phyloP scores from a whole-genome alignment of 2,797 vertebrate genomes.

The Darevskia mixta region DNA sequence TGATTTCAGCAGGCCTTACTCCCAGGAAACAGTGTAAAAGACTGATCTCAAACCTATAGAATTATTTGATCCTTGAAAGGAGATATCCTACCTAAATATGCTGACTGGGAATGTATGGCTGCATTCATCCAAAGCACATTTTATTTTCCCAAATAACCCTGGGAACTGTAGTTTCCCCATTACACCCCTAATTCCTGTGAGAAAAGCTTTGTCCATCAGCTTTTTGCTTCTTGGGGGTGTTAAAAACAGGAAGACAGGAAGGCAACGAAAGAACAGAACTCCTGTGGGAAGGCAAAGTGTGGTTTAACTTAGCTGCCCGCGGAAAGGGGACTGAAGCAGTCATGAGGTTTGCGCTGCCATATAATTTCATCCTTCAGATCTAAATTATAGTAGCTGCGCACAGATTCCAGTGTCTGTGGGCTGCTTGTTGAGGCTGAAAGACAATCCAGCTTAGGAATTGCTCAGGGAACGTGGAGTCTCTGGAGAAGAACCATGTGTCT shows the following conservation, averaged over 20 bases:
- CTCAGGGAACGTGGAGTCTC: slow-evolving; percentile 39
- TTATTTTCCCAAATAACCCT: too few species aligned
- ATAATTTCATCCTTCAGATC: slow-evolving; percentile 58
- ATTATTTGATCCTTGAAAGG: not conserved
- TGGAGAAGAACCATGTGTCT: slow-evolving; percentile 7
- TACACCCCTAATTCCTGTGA: too few species aligned
- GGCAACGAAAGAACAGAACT: slow-evolving; percentile 39
- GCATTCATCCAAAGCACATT: too few species aligned
- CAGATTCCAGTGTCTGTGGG: slow-evolving; percentile 14
- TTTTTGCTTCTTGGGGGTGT: slow-evolving; percentile 1
- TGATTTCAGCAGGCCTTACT: not conserved
- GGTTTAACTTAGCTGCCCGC: slow-evolving; percentile 53
- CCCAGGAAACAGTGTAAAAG: not conserved
- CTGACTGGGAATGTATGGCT: not conserved
- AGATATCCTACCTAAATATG: not conserved
- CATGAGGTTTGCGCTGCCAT: slow-evolving; percentile 39
- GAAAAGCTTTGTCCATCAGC: too few species aligned
- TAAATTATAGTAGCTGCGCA: slow-evolving; percentile 36
- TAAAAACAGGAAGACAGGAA: slow-evolving; percentile 39
- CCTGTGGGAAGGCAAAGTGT: slow-evolving; percentile 33
- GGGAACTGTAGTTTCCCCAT: too few species aligned
- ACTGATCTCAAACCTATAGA: not conserved
- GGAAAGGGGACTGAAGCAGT: slow-evolving; percentile 29
- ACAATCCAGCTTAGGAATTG: not conserved
- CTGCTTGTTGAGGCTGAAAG: slow-evolving; percentile 32